Evolutionary conservation across 2,888 invertebrate genomes (phyloP).

Genomic region (Agrochola lota): DNA sequence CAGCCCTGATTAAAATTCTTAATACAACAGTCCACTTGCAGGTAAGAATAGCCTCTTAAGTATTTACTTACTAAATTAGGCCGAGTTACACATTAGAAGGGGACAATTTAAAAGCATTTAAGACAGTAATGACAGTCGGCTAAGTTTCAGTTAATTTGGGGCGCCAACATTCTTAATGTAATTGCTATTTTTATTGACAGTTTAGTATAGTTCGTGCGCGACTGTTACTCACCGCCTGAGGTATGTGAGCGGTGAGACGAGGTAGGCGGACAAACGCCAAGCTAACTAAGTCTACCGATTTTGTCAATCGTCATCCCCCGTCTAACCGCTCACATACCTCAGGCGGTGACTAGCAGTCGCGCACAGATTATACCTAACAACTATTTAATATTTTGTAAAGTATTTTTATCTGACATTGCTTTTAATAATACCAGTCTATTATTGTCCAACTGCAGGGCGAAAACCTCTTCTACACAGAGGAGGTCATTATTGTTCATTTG

Average conservation of each 20-base stretch:
- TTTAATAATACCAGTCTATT: neutral
- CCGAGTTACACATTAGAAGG: conserved; percentile 32
- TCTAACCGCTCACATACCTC: no score
- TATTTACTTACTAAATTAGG: conserved; percentile 38
- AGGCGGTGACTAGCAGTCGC: no score
- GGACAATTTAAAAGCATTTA: conserved; percentile 61
- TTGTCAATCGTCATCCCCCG: no score
- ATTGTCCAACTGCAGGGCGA: neutral
- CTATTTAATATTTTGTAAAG: no score
- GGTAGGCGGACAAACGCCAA: no score
- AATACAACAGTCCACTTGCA: neutral
- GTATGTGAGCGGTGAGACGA: no score
- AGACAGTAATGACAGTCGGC: conserved; percentile 40
- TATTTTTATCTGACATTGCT: no score
- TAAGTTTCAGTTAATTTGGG: conserved; percentile 51
- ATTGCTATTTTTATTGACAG: conserved; percentile 1
- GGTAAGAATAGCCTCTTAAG: conserved; percentile 1
- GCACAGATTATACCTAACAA: no score
- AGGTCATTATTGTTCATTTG: neutral
- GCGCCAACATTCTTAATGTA: conserved; percentile 21
- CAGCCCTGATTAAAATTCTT: neutral
- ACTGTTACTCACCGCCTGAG: no score
- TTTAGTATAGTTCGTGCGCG: neutral
- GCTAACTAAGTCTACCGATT: no score
- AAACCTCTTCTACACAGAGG: neutral